Evolutionary conservation across 2,888 invertebrate genomes (phyloP), one percentile per base, ranked within the genome.

Genomic region (Drosophila robusta): DNA sequence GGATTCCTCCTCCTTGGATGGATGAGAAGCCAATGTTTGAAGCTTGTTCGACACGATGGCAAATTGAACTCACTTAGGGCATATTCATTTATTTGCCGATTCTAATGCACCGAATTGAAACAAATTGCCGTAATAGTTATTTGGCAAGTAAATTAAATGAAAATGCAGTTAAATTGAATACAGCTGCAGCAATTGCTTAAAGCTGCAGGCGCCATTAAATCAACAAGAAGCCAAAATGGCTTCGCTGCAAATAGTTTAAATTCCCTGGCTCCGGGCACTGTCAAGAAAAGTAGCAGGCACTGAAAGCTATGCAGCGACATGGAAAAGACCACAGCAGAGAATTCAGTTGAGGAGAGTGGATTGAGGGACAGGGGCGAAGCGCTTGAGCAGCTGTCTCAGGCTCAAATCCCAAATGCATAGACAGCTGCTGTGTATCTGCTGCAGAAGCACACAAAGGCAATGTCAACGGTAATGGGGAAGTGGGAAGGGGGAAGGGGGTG

Each of bases 391-490:
- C 75, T 72, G 85, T 81, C 75, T 85, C 64, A 60, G 58, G 66
- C 88, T 75, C 68, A 78, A 87, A 81, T 85, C 88, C 82, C 88
- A 75, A 82, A 78, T 78, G 82, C 88, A 85, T 78, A 74, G 86
- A 81, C 88, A 82, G 88, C 82, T 69, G 81, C 68, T 71, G 57
- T 52, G 55, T 57, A 52, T 39, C 47, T 52, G 58, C 58, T 46
- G 49, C 52, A 46, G 34, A 54, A 52, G 12, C 58, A 60, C 41
- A 56, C 55, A 78, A 74, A 74, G 51, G 70, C 71, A 65, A 51
- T 78, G 71, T 47, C 70, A 76, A 60, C 51, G 51, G 4, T 7
- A 3, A 8, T n/a, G 46, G 39, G 42, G n/a, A 32, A 26, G 45
- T n/a, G 18, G 34, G 39, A 14, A 4, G 11, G 24, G 14, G 11